These are phyloP conservation scores for Andrena chrysosceles DNA, from an alignment of 2,888 invertebrate genomes.

Conservation along the genomic window DNA sequence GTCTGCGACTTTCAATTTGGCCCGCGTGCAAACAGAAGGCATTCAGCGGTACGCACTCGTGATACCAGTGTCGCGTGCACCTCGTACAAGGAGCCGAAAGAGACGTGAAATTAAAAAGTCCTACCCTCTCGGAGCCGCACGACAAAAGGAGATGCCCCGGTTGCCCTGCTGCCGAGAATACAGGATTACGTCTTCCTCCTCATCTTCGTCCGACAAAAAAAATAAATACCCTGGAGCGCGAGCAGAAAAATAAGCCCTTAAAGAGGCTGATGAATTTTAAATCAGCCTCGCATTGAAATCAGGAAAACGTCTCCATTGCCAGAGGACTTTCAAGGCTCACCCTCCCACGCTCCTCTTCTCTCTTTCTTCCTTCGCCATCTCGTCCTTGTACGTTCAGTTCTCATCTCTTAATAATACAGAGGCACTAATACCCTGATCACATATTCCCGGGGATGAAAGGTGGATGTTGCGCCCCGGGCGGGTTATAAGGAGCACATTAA, in stretches of 20 bases:
- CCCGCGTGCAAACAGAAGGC: constrained; percentile 10
- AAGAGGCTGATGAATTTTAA: constrained; percentile 85
- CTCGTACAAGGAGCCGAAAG: constrained; percentile 4
- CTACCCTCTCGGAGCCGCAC: constrained; percentile 39
- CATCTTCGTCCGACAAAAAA: constrained; percentile 71
- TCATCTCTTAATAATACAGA: constrained; percentile 84
- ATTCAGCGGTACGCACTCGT: background rate
- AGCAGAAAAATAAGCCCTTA: constrained; percentile 84
- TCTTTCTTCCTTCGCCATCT: constrained; percentile 43
- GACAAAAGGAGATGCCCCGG: constrained; percentile 70
- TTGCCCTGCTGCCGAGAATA: constrained; percentile 68
- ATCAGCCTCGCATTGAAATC: constrained; percentile 84
- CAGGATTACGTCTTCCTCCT: constrained; percentile 74
- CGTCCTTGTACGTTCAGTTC: constrained; percentile 77
- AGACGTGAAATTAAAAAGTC: constrained; percentile 71
- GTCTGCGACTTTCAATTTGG: constrained; percentile 40
- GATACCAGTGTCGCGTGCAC: background rate
- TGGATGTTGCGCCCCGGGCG: constrained; percentile 82
- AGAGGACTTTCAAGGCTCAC: constrained; percentile 79
- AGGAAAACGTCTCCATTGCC: constrained; percentile 82
- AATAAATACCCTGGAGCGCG: constrained; percentile 83
- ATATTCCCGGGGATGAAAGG: constrained; percentile 84
- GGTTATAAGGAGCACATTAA: constrained; percentile 83
- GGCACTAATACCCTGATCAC: constrained; percentile 85
- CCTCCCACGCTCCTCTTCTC: constrained; percentile 33